Conservation (phyloP, 2,888 invertebrate genomes). For the Andrena dorsata region DNA sequence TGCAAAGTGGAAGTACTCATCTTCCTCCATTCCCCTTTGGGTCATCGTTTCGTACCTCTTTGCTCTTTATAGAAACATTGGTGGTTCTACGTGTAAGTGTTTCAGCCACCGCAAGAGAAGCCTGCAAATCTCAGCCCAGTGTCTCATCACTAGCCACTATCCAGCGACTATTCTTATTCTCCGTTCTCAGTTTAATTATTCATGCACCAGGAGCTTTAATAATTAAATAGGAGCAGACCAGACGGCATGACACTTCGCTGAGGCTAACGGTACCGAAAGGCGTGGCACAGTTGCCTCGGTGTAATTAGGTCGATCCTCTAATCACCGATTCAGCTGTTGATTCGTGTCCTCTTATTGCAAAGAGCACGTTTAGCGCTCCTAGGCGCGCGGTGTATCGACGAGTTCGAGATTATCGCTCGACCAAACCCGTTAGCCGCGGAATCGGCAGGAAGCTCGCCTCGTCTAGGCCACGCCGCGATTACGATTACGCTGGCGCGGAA, state of each 20-base stretch:
- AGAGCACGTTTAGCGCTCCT: neutral
- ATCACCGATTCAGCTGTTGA: constrained; percentile 22
- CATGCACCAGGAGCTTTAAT: neutral
- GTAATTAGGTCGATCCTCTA: constrained; percentile 50
- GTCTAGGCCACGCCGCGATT: constrained; percentile 44
- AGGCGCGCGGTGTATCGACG: constrained; percentile 5
- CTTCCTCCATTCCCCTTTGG: too few relatives aligned
- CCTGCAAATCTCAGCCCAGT: too few relatives aligned
- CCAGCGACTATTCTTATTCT: too few relatives aligned
- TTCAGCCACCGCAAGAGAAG: too few relatives aligned
- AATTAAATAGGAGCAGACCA: constrained; percentile 12
- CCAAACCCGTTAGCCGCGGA: constrained; percentile 59
- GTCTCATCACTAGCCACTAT: too few relatives aligned
- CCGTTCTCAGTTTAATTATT: neutral
- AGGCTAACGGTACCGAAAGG: constrained; percentile 29
- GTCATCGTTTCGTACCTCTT: too few relatives aligned
- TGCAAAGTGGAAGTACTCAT: too few relatives aligned
- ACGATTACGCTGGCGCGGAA: constrained; percentile 40
- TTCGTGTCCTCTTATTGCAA: neutral
- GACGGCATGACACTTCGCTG: neutral
- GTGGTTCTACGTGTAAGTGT: too few relatives aligned
- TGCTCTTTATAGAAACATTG: too few relatives aligned
- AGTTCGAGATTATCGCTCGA: constrained; percentile 1
- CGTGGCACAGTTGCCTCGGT: neutral
- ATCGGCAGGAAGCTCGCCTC: constrained; percentile 62